Conservation (phyloP, 2,888 invertebrate genomes). For the Protula sp. region DNA sequence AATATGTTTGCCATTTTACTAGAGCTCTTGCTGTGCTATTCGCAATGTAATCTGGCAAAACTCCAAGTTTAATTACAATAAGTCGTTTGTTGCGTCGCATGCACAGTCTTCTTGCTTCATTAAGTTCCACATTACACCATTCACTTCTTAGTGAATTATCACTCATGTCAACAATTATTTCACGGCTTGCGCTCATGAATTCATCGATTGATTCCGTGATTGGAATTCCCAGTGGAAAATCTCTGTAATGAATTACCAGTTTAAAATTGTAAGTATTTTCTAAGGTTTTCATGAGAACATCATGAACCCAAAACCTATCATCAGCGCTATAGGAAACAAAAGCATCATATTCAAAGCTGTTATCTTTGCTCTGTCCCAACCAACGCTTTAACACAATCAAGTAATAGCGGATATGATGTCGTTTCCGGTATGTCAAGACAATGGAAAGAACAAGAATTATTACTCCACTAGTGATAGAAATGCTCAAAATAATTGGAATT, state of each 20-base stretch:
- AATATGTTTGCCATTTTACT: background rate
- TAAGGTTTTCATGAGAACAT: background rate
- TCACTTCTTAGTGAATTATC: background rate
- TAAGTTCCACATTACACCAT: background rate
- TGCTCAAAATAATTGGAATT: too few species aligned
- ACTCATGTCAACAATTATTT: background rate
- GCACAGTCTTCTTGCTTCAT: background rate
- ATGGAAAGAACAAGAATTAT: background rate
- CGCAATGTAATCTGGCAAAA: background rate
- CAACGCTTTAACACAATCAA: background rate
- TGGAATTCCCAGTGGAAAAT: background rate
- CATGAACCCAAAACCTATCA: conserved; percentile 1
- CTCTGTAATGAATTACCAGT: background rate
- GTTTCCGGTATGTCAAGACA: background rate
- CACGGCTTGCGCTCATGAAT: background rate
- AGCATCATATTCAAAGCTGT: background rate
- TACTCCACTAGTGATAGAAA: too few species aligned
- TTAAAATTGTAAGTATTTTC: background rate
- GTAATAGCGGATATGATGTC: background rate
- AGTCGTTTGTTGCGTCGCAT: background rate
- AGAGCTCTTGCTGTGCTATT: background rate
- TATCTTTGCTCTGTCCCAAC: background rate
- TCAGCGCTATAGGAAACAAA: background rate
- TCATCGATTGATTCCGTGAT: background rate
- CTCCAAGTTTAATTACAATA: background rate